Percentiles rank a stretch among this genome's conserved stretches.
Conservation (phyloP, 2,888 invertebrate genomes). For the Dascillus cervinus region DNA sequence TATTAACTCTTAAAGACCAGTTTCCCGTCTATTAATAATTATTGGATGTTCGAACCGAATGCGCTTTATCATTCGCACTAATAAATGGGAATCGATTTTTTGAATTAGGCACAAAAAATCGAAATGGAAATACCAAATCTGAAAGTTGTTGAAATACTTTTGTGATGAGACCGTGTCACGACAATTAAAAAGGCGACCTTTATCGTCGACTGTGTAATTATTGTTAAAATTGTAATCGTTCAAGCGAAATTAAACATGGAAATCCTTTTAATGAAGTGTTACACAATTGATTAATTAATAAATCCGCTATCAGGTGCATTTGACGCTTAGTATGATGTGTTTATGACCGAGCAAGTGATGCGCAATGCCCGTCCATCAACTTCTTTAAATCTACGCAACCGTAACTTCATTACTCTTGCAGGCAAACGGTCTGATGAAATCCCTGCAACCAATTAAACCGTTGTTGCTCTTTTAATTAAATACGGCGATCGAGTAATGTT, state of each 20-base stretch:
- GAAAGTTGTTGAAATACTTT: neutral
- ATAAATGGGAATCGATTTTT: no score
- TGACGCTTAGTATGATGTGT: constrained; percentile 3
- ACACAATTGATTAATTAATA: constrained; percentile 6
- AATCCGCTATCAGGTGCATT: constrained; percentile 2
- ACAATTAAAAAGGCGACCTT: no score
- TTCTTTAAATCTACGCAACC: constrained; percentile 8
- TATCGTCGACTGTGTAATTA: no score
- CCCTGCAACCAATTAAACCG: neutral
- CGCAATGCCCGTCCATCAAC: constrained; percentile 9
- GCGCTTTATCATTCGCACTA: constrained; percentile 3
- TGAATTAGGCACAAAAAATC: no score
- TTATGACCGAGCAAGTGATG: constrained; percentile 5
- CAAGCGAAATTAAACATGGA: constrained; percentile 6
- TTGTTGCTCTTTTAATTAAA: constrained; percentile 8
- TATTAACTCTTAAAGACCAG: constrained; percentile 2
- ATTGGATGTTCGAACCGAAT: neutral
- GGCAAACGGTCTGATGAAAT: constrained; percentile 5
- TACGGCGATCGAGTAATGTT: constrained; percentile 8
- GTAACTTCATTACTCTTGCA: constrained; percentile 9
- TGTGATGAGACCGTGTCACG: no score
- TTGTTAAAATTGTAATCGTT: no score
- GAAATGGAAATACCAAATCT: neutral
- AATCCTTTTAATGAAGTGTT: constrained; percentile 9
- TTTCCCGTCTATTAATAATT: constrained; percentile 1